Conservation (phyloP, 2,113 vertebrate genomes). For the Myrmophylax atrothorax region DNA sequence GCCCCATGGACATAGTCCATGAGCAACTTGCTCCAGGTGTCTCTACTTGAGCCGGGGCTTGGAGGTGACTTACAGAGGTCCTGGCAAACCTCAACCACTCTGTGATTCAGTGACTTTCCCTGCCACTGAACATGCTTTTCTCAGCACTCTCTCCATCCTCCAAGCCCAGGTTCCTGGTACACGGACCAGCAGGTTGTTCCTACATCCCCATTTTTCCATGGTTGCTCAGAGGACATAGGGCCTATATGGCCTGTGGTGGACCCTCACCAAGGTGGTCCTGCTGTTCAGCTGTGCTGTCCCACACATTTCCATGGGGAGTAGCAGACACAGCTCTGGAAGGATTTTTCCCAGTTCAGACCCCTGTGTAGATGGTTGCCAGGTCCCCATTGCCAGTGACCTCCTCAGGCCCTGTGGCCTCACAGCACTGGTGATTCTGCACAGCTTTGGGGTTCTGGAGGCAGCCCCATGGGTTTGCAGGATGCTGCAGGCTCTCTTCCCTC, state of each 20-base stretch:
- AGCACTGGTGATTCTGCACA: not conserved
- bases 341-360: not conserved
- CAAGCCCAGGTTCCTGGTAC: not conserved
- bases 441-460: not conserved
- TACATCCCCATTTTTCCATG: not conserved
- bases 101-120: not conserved
- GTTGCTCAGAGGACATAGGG: not conserved
- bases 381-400: not conserved
- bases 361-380: not conserved
- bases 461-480: not conserved
- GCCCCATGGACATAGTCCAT: rapidly evolving
- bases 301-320: not conserved
- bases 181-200: not conserved
- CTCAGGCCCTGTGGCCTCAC: rapidly evolving
- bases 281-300: not conserved
- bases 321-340: not conserved
- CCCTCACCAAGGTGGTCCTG: not conserved
- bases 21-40: not conserved
- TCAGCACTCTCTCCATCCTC: not conserved
- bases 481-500: not conserved
- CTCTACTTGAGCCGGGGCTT: not conserved
- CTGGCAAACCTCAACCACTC: not conserved
- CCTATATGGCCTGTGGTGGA: not conserved
- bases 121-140: not conserved
- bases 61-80: not conserved